phyloP scores from a whole-genome alignment of 2,888 invertebrate species.

The Cataglyphis cursor region DNA sequence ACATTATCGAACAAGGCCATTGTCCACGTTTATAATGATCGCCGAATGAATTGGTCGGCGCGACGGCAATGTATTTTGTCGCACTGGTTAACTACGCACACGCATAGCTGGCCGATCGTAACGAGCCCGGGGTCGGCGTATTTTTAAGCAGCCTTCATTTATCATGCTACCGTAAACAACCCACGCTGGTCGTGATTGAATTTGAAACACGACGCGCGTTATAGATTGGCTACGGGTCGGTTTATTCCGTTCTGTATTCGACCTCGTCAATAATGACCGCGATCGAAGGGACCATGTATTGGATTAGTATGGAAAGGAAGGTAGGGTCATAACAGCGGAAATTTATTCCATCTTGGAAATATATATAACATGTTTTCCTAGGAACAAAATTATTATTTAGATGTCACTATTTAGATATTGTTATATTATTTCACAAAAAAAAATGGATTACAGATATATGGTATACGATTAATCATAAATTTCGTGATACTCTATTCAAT shows the following conservation, averaged over 20 bases:
- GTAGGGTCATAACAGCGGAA: not conserved
- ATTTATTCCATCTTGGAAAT: not conserved
- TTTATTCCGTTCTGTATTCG: constrained; percentile 73
- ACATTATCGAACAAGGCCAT: constrained; percentile 54
- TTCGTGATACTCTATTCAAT: not conserved
- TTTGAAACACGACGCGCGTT: constrained; percentile 75
- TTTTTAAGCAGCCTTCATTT: constrained; percentile 76
- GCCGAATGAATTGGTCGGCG: constrained; percentile 57
- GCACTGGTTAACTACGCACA: not conserved
- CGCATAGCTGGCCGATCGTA: constrained; percentile 14
- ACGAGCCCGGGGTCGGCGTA: constrained; percentile 35
- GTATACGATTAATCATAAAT: not conserved
- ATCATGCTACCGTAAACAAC: constrained; percentile 68
- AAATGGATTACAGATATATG: not conserved
- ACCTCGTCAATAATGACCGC: constrained; percentile 59
- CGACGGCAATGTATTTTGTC: constrained; percentile 61
- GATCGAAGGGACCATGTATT: constrained; percentile 44
- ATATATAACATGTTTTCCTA: not conserved
- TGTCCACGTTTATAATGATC: constrained; percentile 67
- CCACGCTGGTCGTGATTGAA: constrained; percentile 77
- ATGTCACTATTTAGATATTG: not conserved
- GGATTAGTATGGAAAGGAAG: not conserved
- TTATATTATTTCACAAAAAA: not conserved
- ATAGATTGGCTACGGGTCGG: constrained; percentile 75
- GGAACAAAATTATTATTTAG: not conserved